Percentiles rank a stretch among this genome's conserved stretches.
phyloP scores from a whole-genome alignment of 2,888 invertebrate species.

The Drosophila anceps region DNA sequence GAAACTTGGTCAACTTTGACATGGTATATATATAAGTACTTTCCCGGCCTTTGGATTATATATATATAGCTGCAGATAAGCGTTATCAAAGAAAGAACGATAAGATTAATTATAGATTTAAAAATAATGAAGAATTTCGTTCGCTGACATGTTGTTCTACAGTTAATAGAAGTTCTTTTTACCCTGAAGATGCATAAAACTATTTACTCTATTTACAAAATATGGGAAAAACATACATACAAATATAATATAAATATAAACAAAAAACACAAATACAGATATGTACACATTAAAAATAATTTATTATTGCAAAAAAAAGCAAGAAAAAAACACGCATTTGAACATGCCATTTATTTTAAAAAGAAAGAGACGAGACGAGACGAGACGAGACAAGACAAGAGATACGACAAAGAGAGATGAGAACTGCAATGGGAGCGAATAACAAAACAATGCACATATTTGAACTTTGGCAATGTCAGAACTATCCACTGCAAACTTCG shows the following conservation, averaged over 20 bases:
- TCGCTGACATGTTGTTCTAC: too few species aligned
- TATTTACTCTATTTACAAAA: not conserved
- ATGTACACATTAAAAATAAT: not conserved
- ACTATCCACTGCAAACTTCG: slow-evolving; percentile 6
- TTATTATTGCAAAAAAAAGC: not conserved
- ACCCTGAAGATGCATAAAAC: not conserved
- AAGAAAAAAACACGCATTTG: not conserved
- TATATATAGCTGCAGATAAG: slow-evolving; percentile 5
- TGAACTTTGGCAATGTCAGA: slow-evolving; percentile 41
- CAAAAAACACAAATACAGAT: not conserved
- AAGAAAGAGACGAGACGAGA: not conserved
- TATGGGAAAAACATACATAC: not conserved
- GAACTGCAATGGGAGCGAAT: slow-evolving; percentile 1
- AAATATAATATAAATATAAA: too few species aligned
- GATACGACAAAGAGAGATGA: not conserved
- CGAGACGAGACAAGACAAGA: too few species aligned
- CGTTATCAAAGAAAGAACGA: slow-evolving; percentile 29
- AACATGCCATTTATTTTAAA: not conserved
- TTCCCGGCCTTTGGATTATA: slow-evolving; percentile 24
- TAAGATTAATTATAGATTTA: slow-evolving; percentile 44
- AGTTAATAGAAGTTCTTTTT: too few species aligned
- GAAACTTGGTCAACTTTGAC: too few species aligned
- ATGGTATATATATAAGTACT: not conserved
- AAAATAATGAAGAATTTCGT: not conserved
- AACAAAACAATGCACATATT: slow-evolving; percentile 10